phyloP scores from a whole-genome alignment of 2,888 invertebrate genomes.

The Tetragonisca angustula region DNA sequence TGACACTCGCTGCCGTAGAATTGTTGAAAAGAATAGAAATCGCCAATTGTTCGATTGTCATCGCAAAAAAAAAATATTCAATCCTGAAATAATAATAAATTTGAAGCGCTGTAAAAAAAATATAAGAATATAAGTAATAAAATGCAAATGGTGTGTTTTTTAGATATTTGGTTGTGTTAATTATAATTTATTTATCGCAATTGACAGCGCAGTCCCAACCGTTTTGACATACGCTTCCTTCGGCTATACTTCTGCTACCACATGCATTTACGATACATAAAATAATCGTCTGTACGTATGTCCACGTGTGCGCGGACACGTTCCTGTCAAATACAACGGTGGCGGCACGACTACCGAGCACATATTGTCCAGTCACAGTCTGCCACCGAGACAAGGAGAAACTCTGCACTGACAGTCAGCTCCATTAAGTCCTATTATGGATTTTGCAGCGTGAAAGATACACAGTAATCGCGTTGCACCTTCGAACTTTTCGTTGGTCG shows the following conservation, averaged over 20 bases:
- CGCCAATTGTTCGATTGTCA: constrained; percentile 23
- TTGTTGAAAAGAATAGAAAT: constrained; percentile 2
- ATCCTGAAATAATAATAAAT: not conserved
- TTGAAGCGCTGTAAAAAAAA: not conserved
- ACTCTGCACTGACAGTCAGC: constrained; percentile 68
- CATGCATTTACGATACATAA: not conserved
- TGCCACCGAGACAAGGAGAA: constrained; percentile 63
- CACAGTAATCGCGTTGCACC: constrained; percentile 63
- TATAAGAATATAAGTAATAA: not conserved
- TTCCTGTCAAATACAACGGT: constrained; percentile 60
- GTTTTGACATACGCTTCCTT: constrained; percentile 12
- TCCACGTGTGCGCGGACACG: constrained; percentile 32
- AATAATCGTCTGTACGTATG: constrained; percentile 13
- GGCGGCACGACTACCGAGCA: constrained; percentile 80
- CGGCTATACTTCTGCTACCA: constrained; percentile 1
- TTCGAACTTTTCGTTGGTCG: constrained; percentile 60
- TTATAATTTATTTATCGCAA: constrained; percentile 6
- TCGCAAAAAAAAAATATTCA: not conserved
- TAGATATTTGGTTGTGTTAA: not conserved
- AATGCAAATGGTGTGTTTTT: not conserved
- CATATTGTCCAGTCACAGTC: constrained; percentile 62
- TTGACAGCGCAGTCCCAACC: constrained; percentile 16
- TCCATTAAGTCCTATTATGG: constrained; percentile 72
- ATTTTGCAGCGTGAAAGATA: constrained; percentile 59
- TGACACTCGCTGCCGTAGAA: constrained; percentile 34